Conservation (phyloP, 2,888 invertebrate species). For the Cactoblastis cactorum region DNA sequence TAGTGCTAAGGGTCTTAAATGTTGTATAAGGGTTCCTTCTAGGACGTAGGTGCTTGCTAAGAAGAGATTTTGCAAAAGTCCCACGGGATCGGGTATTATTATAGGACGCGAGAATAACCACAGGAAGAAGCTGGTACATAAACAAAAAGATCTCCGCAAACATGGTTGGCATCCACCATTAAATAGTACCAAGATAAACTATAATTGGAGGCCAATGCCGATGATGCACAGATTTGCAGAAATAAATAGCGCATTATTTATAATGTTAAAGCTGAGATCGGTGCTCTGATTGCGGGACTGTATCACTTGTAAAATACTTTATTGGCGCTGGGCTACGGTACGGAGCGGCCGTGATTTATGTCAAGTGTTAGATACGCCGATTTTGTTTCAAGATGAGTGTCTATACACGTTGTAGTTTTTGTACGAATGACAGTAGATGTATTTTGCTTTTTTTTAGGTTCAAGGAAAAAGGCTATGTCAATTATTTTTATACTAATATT, state of each 20-base stretch:
- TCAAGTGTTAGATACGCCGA: constrained; percentile 5
- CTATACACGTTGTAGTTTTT: no score
- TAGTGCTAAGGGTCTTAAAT: no score
- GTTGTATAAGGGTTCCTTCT: no score
- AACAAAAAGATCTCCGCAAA: not conserved
- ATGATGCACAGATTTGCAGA: constrained; percentile 73
- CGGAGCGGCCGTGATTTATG: constrained; percentile 8
- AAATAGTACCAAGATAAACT: constrained; percentile 3
- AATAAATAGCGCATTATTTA: constrained; percentile 78
- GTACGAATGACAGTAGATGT: no score
- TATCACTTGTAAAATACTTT: constrained; percentile 79
- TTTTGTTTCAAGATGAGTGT: constrained; percentile 1
- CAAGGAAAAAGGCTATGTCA: no score
- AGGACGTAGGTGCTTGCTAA: no score
- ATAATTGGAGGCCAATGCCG: constrained; percentile 37
- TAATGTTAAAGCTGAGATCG: constrained; percentile 67
- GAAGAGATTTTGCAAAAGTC: no score
- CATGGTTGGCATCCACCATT: constrained; percentile 7
- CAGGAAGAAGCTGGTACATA: no score
- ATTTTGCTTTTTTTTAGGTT: not conserved
- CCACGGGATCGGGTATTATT: no score
- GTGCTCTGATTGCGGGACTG: constrained; percentile 63
- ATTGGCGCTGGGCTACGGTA: constrained; percentile 47
- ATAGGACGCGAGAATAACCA: no score
- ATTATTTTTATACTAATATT: no score